Evolutionary conservation across 2,797 vertebrate species (phyloP).

Genomic region (Tapera naevia): DNA sequence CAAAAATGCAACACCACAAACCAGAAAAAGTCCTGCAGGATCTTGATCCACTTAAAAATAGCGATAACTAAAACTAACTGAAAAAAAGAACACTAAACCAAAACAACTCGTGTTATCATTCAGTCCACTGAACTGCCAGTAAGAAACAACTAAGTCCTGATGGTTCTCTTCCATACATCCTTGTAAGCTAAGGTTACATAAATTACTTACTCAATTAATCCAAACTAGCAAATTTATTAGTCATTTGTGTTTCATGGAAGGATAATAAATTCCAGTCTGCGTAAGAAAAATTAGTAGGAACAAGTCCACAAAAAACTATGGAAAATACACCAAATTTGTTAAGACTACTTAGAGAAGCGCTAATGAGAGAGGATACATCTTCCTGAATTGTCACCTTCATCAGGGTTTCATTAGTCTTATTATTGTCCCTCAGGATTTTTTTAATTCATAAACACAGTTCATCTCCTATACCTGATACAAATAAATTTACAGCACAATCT

Average conservation of each 20-base stretch:
- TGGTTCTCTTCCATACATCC: rapidly evolving
- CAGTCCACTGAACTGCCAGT: background rate
- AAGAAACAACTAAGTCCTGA: background rate
- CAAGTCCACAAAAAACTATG: rapidly evolving
- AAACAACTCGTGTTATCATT: background rate
- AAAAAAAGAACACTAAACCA: too few relatives aligned
- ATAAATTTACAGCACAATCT: rapidly evolving
- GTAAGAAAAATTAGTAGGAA: background rate
- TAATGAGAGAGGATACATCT: background rate
- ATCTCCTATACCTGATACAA: background rate
- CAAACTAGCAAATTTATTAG: background rate
- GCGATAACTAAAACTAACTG: background rate
- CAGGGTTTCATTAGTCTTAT: background rate
- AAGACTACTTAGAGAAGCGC: background rate
- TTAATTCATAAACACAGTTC: rapidly evolving
- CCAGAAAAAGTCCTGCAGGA: background rate
- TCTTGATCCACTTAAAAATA: background rate
- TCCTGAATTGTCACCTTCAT: background rate
- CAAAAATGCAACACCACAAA: background rate
- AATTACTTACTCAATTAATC: background rate
- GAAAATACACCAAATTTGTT: background rate
- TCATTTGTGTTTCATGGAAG: background rate
- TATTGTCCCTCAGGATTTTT: background rate
- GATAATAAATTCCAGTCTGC: background rate
- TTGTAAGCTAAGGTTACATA: background rate